A percentile compares a stretch with the other conserved stretches of the same genome.
These are phyloP conservation scores for Lepus townsendii DNA, from an alignment of 2,797 vertebrate species.

Conservation along the genomic window DNA sequence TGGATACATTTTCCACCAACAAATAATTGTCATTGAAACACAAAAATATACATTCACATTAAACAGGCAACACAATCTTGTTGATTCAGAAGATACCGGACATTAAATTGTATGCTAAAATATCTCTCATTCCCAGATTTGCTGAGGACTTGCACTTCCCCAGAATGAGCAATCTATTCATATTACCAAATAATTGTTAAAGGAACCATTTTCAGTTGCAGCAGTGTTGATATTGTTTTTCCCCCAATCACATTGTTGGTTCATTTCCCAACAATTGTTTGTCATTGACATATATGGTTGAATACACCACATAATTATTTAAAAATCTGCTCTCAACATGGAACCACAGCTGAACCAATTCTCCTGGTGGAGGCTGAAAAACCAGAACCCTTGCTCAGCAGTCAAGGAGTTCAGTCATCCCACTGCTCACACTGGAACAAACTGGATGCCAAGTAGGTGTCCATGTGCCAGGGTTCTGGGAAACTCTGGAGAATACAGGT, in stretches of 20 bases:
- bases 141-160: background rate
- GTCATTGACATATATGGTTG: background rate
- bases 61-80: constrained; percentile 7
- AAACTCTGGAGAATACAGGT: no score
- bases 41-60: constrained; percentile 57
- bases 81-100: constrained; percentile 37
- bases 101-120: constrained; percentile 22
- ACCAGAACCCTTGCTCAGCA: background rate
- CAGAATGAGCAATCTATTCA: background rate
- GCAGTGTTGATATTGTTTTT: background rate
- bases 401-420: no score
- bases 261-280: constrained; percentile 18
- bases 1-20: constrained; percentile 1
- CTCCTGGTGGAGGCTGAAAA: constrained; percentile 19
- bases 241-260: background rate
- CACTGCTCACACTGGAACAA: no score
- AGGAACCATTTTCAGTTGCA: background rate
- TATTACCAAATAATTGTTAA: background rate
- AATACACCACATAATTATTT: constrained; percentile 40
- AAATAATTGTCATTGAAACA: constrained; percentile 60
- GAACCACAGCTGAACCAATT: constrained; percentile 16
- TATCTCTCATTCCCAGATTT: constrained; percentile 25
- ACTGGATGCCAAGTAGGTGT: no score
- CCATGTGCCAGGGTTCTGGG: no score
- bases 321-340: constrained; percentile 38